Conservation (phyloP, 2,797 vertebrate species). For the Hippocampus kuda region DNA sequence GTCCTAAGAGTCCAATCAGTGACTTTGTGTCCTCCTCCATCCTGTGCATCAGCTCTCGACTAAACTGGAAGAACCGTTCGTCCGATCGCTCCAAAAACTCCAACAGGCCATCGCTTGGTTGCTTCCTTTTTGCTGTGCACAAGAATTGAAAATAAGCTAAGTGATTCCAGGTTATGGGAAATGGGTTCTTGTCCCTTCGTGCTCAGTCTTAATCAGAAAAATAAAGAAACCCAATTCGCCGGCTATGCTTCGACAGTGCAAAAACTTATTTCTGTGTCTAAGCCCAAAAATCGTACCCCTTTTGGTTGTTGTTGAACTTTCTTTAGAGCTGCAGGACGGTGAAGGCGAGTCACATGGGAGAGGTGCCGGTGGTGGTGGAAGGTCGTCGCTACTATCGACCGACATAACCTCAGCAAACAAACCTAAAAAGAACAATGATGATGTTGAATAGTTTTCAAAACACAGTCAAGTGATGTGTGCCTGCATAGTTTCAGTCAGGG, state of each 20-base stretch:
- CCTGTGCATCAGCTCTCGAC: neutral
- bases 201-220: neutral
- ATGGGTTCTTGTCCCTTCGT: neutral
- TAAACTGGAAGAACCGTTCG: neutral
- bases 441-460: neutral
- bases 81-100: neutral
- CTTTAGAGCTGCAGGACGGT: neutral
- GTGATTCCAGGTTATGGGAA: neutral
- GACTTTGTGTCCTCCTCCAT: constrained; percentile 2
- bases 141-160: neutral
- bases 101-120: neutral
- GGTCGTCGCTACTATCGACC: neutral
- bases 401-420: neutral
- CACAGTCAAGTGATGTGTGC: neutral
- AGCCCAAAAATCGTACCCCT: neutral
- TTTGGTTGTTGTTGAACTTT: neutral
- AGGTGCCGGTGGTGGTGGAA: neutral
- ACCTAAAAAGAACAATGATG: neutral
- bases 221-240: neutral
- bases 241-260: neutral
- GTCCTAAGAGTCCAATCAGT: neutral
- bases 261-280: too few relatives aligned
- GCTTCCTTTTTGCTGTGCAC: neutral
- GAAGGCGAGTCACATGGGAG: neutral
- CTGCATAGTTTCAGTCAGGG: neutral